Percentiles rank a stretch among this genome's conserved stretches.
Evolutionary conservation across 2,888 invertebrate genomes (phyloP).

Genomic region (Pocota personata): DNA sequence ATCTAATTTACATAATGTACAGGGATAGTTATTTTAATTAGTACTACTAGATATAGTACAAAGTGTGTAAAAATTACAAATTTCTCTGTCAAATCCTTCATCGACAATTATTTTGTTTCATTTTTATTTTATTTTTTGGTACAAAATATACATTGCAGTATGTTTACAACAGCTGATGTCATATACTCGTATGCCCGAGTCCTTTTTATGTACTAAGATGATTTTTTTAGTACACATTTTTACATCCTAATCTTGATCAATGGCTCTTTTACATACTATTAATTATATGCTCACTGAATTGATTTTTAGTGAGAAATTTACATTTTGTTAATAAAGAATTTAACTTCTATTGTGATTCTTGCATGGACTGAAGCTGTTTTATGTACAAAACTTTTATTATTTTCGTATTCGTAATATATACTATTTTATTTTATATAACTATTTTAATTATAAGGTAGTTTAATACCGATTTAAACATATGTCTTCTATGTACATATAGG

Average conservation of each 20-base stretch:
- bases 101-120: constrained; percentile 3
- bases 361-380: not conserved
- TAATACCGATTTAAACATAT: too few species aligned
- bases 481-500: too few species aligned
- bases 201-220: not conserved
- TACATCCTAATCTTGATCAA: constrained; percentile 3
- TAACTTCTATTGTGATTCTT: not conserved
- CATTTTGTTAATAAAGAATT: not conserved
- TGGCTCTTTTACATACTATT: not conserved
- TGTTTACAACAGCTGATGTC: not conserved
- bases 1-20: constrained; percentile 40
- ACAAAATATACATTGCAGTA: constrained; percentile 49
- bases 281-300: not conserved
- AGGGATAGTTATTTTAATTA: not conserved
- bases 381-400: not conserved
- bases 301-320: not conserved
- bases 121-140: constrained; percentile 1
- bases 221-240: not conserved
- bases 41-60: not conserved
- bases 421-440: not conserved
- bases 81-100: not conserved
- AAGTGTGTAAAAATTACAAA: constrained; percentile 4
- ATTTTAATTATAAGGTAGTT: not conserved
- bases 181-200: not conserved
- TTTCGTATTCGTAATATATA: not conserved